phyloP scores from a whole-genome alignment of 1,140 invertebrate genomes.

The Schlechtendalia chinensis region DNA sequence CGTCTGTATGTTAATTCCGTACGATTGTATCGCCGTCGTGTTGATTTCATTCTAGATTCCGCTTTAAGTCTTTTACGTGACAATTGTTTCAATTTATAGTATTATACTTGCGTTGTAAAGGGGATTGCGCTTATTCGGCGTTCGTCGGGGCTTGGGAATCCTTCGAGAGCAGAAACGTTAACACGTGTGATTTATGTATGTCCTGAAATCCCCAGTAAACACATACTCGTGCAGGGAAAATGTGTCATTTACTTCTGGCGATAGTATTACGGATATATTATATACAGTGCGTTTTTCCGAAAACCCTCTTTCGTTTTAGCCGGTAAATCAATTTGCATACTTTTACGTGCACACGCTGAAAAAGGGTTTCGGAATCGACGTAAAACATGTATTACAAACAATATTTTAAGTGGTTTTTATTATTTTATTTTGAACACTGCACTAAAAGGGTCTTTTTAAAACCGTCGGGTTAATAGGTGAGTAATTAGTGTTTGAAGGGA shows the following conservation, averaged over 20 bases:
- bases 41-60: too few relatives aligned
- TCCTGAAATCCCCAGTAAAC: neutral
- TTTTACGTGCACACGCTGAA: neutral
- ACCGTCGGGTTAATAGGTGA: too few relatives aligned
- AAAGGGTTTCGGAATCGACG: conserved; percentile 2
- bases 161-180: conserved; percentile 4
- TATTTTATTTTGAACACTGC: neutral
- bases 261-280: too few relatives aligned
- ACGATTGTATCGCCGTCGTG: too few relatives aligned
- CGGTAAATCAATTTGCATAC: conserved; percentile 11
- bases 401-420: neutral
- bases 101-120: too few relatives aligned
- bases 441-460: neutral
- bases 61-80: neutral
- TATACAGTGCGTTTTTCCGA: neutral
- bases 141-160: neutral
- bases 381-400: neutral
- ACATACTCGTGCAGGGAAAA: neutral
- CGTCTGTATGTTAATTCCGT: too few relatives aligned
- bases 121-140: neutral
- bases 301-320: neutral
- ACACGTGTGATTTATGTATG: neutral
- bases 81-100: neutral
- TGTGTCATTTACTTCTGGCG: neutral
- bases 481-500: neutral